Base-by-base conservation (phyloP, 2,113 vertebrate species). In the Beaufortia kweichowensis region DNA sequence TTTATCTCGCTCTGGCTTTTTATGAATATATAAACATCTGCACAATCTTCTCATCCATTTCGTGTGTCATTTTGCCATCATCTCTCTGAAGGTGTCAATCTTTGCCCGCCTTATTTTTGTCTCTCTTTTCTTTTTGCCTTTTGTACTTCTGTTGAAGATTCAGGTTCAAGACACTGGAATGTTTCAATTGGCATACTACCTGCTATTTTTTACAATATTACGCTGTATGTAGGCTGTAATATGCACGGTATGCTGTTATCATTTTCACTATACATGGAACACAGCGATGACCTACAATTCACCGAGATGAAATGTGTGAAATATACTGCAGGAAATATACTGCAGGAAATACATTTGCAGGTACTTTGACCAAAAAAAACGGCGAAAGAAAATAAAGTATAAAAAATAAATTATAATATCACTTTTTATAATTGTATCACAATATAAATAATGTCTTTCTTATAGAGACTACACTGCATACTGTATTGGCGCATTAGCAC, bases 21-120 rank as follows among this genome's bases (percentile, higher is more conserved):
- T 90, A 88, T 91, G 82, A 90, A 90, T 89, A 89, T 85, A 92
- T 91, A 90, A 88, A 91, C 86, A 90, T 89, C 86, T 86, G 55
- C 88, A 87, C 87, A 86, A 91, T 90, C 87, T 85, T 68, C 85
- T 85, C 89, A 86, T 87, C 87, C 88, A 88, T 90, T 87, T 88
- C 89, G 89, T 78, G 78, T 85, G 67, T 84, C 86, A 84, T 90
- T 89, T 89, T 90, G 87, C 86, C 83, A 75, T 68, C 65, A 53
- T 88, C 85, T 81, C 72, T 75, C 50, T 88, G 88, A 88, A 90
- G 85, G 84, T 89, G 87, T 90, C 90, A 79, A 26, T 59, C 50
- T 43, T 78, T 89, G 61, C 33, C n/a, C 48, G 75, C 26, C 57
- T 75, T 57, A 53, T 74, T 50, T 73, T 70, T 70, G 19, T 35